Percentiles rank a stretch among this genome's conserved stretches.
These are phyloP conservation scores for Orthosia gracilis DNA, from an alignment of 2,888 invertebrate species.

Conservation along the genomic window DNA sequence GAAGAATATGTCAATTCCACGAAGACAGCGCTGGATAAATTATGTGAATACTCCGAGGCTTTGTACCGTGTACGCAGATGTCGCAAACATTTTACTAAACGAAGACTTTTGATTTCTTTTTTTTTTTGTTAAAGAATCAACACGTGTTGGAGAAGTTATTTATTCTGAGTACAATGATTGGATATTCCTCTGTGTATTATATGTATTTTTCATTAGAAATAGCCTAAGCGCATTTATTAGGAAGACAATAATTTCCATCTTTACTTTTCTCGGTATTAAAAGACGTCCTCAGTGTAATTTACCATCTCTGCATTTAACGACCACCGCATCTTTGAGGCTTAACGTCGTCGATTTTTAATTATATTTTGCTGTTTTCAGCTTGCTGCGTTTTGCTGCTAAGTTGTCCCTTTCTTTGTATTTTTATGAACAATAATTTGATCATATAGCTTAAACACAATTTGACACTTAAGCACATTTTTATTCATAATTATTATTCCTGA, in stretches of 20 bases:
- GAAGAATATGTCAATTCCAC: conserved; percentile 44
- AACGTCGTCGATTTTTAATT: neutral
- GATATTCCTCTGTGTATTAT: neutral
- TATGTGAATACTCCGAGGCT: conserved; percentile 49
- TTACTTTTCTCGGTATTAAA: conserved; percentile 4
- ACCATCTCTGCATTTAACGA: conserved; percentile 3
- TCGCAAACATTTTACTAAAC: conserved; percentile 33
- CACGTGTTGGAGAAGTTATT: neutral
- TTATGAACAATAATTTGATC: neutral
- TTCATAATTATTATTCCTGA: too few species aligned
- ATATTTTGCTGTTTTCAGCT: neutral
- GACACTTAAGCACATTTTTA: too few species aligned
- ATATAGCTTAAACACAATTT: too few species aligned
- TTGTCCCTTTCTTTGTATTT: neutral
- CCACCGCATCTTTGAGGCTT: conserved; percentile 1
- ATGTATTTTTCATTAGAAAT: neutral
- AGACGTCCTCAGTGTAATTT: neutral
- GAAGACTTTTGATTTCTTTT: conserved; percentile 6
- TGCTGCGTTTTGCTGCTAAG: neutral
- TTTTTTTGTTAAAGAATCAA: conserved; percentile 17
- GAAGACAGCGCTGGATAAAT: conserved; percentile 45
- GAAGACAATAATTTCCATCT: neutral
- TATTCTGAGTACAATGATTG: neutral
- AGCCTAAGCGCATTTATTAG: neutral
- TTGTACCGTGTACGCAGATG: conserved; percentile 39